Evolutionary conservation across 2,888 invertebrate species (phyloP), one percentile per base, ranked within the genome.

Genomic region (Diaprepes abbreviatus): DNA sequence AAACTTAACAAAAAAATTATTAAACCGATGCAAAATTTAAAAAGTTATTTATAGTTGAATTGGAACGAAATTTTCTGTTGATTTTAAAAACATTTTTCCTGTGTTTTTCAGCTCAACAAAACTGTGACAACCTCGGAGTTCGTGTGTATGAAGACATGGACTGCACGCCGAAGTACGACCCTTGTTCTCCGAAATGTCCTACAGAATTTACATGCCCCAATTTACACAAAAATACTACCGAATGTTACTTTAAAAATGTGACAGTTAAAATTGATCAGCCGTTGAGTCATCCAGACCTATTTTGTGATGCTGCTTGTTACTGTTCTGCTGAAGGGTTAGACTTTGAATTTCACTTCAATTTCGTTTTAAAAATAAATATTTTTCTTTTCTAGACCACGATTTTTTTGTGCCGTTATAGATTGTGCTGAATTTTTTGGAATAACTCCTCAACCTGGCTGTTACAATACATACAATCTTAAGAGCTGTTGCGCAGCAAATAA

Each of bases 341-440:
- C n/a, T n/a, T n/a, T n/a, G n/a, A n/a, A n/a, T n/a, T n/a, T n/a
- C n/a, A n/a, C n/a, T n/a, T n/a, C n/a, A n/a, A n/a, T n/a, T n/a
- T n/a, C n/a, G n/a, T n/a, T n/a, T n/a, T n/a, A n/a, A n/a, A n/a
- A n/a, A n/a, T n/a, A n/a, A n/a, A n/a, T n/a, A n/a, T n/a, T n/a
- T n/a, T n/a, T n/a, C n/a, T n/a, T 21, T 55, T 55, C 10, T 3
- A 55, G 55, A 17, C 19, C 16, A 12, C 16, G 17, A 10, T 55
- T 55, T 36, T 3, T 35, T 2, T 55, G 55, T 10, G 55, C 35
- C 17, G 16, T 55, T 17, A n/a, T 35, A 10, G 55, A 55, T 12
- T 55, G 55, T 36, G 35, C 55, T 1, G 55, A 35, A 55, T 16
- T 10, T 55, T 55, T 55, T 24, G 55, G 55, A 35, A 55, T 55